Base-by-base conservation (phyloP, 2,888 invertebrate species). In the Hanleya hanleyi region DNA sequence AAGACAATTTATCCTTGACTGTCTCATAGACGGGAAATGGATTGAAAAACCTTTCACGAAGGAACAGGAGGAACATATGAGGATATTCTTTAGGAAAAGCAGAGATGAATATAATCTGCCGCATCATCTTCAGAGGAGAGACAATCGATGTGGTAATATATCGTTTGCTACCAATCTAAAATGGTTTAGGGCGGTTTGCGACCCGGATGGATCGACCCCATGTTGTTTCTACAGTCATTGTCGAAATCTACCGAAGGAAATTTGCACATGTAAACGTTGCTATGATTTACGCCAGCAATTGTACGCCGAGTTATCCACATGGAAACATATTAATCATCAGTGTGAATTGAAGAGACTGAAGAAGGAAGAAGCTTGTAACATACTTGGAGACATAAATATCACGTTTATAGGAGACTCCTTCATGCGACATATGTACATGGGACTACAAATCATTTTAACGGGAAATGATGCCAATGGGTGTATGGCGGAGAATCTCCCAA, bases 211-310 rank as follows among this genome's bases (percentile, higher is more conserved):
- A 1, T 22, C 36, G 49, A 66, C 67, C 12, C 77, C 79, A 12
- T 79, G 79, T 67, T 79, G 79, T 71, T 73, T 65, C 62, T 12
- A 76, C 51, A 70, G 77, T 71, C 35, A 37, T 15, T 79, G 79
- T 41, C 50, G 18, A 15, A 35, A 50, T n/a, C 57, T 49, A 22
- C 12, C 74, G 15, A 18, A 35, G 18, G 71, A 70, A 26, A 62
- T 67, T 12, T 79, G 79, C 68, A 62, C 9, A 0, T 77, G 79
- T 64, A n/a, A 67, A 0, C 15, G 62, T 1, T 77, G 77, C 32
- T 77, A 67, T 61, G 79, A 79, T 70, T 33, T 75, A 47, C 69
- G 78, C 4, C 47, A 36, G 22, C 73, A 72, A 33, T 57, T 77
- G 35, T 75, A 78, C 61, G 71, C 78, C 22, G 78, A 78, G 49